Base-by-base conservation (phyloP, 1,140 invertebrate genomes). In the Neotoxoptera formosana region DNA sequence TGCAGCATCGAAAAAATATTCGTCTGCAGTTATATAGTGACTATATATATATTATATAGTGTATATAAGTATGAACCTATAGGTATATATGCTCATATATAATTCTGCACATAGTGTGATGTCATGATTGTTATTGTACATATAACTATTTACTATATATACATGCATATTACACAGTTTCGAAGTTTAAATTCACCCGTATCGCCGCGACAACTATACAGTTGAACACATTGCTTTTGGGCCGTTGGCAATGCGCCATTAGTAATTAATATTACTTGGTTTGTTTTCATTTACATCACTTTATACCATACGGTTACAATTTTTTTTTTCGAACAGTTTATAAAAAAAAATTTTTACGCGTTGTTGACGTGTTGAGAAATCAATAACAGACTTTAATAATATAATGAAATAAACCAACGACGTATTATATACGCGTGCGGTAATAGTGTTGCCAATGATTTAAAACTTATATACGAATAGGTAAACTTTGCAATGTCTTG, bases 171-270 rank as follows among this genome's bases (percentile, higher is more conserved):
- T 34, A n/a, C n/a, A 76, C 60, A 76, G n/a, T 76, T 51, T 48
- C 34, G 36, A 20, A 88, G 86, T 51, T 51, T 88, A 88, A 48
- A 30, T 53, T 88, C 53, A 88, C 48, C 34, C n/a, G n/a, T 90
- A n/a, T 34, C 47, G 47, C 17, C 86, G 86, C 7, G 48, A 90
- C 53, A 60, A 90, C 48, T 60, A 56, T 41, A n/a, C n/a, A 36
- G 30, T 56, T 56, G 51, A 41, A 90, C 88, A 60, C 88, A 90
- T 90, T 90, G 88, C 88, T 56, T 53, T 89, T 48, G 23, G 30
- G 87, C 8, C 23, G 9, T 9, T 90, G 88, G 88, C 53, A 17
- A 60, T 45, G 41, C 14, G 53, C 88, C 88, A 90, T 90, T 60
- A 14, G 17, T 60, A 90, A 90, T 90, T 60, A 90, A 90, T 90